Evolutionary conservation across 2,797 vertebrate genomes (phyloP).

Genomic region (Adelosebastes latens): DNA sequence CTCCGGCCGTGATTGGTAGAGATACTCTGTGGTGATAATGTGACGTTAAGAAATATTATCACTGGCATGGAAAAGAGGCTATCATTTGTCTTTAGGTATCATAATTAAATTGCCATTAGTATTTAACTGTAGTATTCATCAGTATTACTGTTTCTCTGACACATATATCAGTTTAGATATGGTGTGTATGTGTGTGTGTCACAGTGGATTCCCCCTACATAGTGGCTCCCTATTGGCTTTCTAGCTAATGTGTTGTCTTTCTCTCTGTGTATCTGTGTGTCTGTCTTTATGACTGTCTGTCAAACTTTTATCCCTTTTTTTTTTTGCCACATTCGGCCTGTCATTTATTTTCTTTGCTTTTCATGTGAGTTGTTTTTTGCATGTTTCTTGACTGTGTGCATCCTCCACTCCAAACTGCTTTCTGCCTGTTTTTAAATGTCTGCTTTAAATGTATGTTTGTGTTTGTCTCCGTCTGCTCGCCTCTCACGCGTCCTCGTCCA

Average conservation of each 20-base stretch:
- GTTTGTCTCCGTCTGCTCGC: constrained; percentile 42
- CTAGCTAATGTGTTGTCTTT: constrained; percentile 84
- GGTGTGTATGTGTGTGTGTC: constrained; percentile 65
- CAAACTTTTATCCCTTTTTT: neutral
- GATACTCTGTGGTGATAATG: neutral
- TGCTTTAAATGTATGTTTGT: constrained; percentile 71
- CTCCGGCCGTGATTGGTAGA: neutral
- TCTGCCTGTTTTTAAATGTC: constrained; percentile 61
- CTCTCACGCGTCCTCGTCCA: constrained; percentile 33
- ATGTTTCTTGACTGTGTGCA: constrained; percentile 43
- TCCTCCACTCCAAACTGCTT: constrained; percentile 14
- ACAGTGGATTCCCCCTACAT: constrained; percentile 72
- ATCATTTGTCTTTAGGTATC: neutral
- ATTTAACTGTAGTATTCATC: neutral
- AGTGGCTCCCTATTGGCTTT: constrained; percentile 76
- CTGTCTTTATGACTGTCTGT: constrained; percentile 74
- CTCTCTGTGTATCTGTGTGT: constrained; percentile 77
- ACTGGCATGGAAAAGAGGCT: neutral
- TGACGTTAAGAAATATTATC: neutral
- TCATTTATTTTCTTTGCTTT: constrained; percentile 56
- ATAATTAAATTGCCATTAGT: neutral
- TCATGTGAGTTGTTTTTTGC: constrained; percentile 43
- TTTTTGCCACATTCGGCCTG: constrained; percentile 40
- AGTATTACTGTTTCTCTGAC: constrained; percentile 15
- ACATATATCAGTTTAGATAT: constrained; percentile 20